Evolutionary conservation across 1,140 invertebrate species (phyloP), one percentile per base, ranked within the genome.

Genomic region (Drosophila guanche): DNA sequence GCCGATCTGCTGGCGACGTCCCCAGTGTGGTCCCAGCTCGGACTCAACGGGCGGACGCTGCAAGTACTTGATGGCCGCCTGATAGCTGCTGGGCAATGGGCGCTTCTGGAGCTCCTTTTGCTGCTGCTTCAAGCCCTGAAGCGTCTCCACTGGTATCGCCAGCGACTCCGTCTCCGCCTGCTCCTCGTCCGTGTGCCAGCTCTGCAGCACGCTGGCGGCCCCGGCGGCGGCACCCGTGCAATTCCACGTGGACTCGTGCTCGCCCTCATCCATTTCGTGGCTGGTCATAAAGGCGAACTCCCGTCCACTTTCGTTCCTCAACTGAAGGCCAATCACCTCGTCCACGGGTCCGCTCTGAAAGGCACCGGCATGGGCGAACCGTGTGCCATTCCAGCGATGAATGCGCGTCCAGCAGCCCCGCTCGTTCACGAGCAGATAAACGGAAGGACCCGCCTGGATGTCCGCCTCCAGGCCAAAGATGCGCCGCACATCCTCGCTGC

Each of bases 391-490:
- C 67, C 81, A 86, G 14, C 53, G 80, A 43, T 69, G 51, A 55
- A 88, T 54, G 14, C 65, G 69, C 25, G 86, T 67, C 77, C 78
- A 72, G 68, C 75, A 86, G 42, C 83, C 69, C 4, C 8, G 33
- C 37, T 86, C 78, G 48, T 91, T 91, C 1, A 90, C 12, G 43
- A 91, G 27, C 14, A 91, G n/a, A 53, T 81, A 88, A 12, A n/a
- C 69, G 0, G 1, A 1, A 5, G 5, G 29, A 10, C 33, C 29
- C 25, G 20, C 20, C 12, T 50, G 16, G 3, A 4, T 25, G 12
- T 52, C 22, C 16, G 62, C 63, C n/a, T 60, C 51, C 20, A 88
- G 5, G 0, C 55, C 61, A 58, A 86, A 86, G 1, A 66, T 47
- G 0, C 83, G 83, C 20, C 83, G 74, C 41, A 86, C 45, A 42